Base-by-base conservation (phyloP, 2,797 vertebrate species). In the Gymnothorax reevesii region DNA sequence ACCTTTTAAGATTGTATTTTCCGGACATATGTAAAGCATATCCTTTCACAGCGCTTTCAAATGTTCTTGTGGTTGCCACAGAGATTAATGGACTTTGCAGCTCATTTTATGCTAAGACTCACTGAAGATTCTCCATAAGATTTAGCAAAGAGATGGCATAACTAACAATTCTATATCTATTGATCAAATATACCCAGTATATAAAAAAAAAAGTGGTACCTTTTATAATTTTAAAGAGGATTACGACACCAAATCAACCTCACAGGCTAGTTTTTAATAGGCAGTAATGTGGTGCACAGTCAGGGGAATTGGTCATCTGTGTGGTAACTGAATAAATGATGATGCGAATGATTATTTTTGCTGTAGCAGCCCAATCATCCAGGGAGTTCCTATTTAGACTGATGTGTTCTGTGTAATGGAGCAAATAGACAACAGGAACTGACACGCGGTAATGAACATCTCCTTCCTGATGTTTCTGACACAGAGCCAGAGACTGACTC, bases 291-390 rank as follows among this genome's bases (percentile, higher is more conserved):
- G 42, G 42, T 52, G 75, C 49, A 52, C 33, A 77, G 42, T 17
- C 73, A 77, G 73, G 73, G 42, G 73, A 77, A 52, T 80, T 54
- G 52, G 77, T 54, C 77, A 80, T 80, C 77, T 55, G 77, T n/a
- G 22, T 52, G 54, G 52, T 80, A 80, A 80, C 20, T 80, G 77
- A 80, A 52, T 22, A 55, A 80, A 55, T 80, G 52, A 80, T 80
- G 77, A 55, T 80, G 49, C n/a, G 20, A n/a, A 42, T 42, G 33
- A 42, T 42, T 42, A 1, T 55, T 80, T 9, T 80, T 15, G 10
- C 77, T 22, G 1, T 55, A n/a, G 77, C 77, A 8, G 22, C 52
- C 52, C 77, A 49, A 55, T 80, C 49, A 22, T n/a, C 77, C 8
- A 55, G 49, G 49, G 77, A 80, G 77, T n/a, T 54, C 20, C 77